Percentiles rank a stretch among this genome's conserved stretches.
Conservation (phyloP, 2,888 invertebrate genomes). For the Scaptodrosophila latifasciaeformis region DNA sequence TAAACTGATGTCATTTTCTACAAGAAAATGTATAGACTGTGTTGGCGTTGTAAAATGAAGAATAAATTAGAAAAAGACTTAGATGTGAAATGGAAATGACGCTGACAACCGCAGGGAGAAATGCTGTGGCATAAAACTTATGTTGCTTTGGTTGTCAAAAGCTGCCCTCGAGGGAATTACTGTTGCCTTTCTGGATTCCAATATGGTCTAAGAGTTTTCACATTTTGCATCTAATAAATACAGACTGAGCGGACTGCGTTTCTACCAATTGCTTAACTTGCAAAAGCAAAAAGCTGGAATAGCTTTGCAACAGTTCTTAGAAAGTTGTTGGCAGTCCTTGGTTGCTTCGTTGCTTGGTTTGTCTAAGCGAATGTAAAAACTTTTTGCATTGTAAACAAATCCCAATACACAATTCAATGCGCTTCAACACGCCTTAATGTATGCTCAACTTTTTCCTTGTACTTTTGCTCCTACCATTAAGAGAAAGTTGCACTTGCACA, state of each 20-base stretch:
- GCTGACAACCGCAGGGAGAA: constrained; percentile 39
- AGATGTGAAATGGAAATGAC: constrained; percentile 10
- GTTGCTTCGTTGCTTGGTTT: constrained; percentile 25
- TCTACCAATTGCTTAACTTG: constrained; percentile 1
- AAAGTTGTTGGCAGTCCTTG: constrained; percentile 7
- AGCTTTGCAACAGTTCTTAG: constrained; percentile 1
- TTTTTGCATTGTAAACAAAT: constrained; percentile 65
- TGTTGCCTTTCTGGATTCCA: constrained; percentile 3
- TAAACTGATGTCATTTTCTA: too few relatives aligned
- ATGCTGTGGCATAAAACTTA: constrained; percentile 44
- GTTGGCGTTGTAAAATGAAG: too few relatives aligned
- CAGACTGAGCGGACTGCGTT: constrained; percentile 28
- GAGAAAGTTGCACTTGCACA: constrained; percentile 39
- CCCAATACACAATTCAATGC: constrained; percentile 67
- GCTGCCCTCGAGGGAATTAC: constrained; percentile 15
- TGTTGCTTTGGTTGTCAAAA: constrained; percentile 22
- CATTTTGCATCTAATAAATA: constrained; percentile 63
- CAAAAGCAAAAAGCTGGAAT: background rate
- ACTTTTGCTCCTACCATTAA: background rate
- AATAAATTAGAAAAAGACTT: too few relatives aligned
- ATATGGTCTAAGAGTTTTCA: constrained; percentile 27
- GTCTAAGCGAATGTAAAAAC: constrained; percentile 65
- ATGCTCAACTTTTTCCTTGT: constrained; percentile 40
- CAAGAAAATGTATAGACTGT: too few relatives aligned
- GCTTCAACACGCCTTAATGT: constrained; percentile 65